Conservation (phyloP, 2,797 vertebrate species). For the Anabacerthia variegaticeps region DNA sequence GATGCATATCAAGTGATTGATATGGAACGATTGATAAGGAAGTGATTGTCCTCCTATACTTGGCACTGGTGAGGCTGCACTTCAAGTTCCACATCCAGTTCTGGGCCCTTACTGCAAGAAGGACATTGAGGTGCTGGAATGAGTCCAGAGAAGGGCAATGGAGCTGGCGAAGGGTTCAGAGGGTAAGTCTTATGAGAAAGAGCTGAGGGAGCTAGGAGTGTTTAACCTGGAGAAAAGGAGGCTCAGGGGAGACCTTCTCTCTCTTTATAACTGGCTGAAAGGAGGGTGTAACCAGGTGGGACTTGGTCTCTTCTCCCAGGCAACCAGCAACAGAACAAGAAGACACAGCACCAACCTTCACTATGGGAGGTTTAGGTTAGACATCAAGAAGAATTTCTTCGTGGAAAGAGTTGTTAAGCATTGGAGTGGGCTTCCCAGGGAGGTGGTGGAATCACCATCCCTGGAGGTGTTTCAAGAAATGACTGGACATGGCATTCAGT, state of each 20-base stretch:
- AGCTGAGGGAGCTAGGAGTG: background rate
- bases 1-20: background rate
- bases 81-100: background rate
- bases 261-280: background rate
- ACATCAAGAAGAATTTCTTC: background rate
- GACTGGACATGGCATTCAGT: fast-evolving
- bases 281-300: background rate
- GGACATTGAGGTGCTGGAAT: fast-evolving
- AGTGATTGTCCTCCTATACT: background rate
- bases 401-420: too few relatives aligned
- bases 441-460: background rate
- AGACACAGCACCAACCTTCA: background rate
- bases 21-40: background rate
- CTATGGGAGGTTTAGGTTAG: background rate
- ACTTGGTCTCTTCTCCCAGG: background rate
- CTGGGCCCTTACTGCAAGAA: background rate
- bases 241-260: too few relatives aligned
- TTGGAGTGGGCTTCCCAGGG: background rate
- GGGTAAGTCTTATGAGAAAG: fast-evolving
- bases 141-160: fast-evolving
- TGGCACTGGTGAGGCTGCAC: background rate
- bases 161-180: background rate
- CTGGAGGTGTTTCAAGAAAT: background rate
- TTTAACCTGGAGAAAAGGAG: background rate
- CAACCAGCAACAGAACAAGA: background rate